Evolutionary conservation across 2,888 invertebrate species (phyloP), one percentile per base, ranked within the genome.

Genomic region (Meghimatium bilineatum): DNA sequence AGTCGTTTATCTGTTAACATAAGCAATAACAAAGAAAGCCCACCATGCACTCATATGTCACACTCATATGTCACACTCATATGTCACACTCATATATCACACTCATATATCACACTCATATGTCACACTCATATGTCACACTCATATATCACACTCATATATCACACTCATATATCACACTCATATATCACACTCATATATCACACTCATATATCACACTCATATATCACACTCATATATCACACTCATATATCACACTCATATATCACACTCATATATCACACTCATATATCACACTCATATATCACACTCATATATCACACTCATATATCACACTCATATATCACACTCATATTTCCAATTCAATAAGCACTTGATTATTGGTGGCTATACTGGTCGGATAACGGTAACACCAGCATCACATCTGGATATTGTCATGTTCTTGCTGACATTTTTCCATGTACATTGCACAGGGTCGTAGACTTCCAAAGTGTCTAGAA

Each of bases 341-440:
- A 63, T 63, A 17, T 63, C 12, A n/a, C 14, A 66, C 12, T n/a
- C 12, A 66, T 66, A 3, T 29, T 29, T 44, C n/a, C 38, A 44
- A 12, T 36, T 8, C 49, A 29, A n/a, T 23, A 56, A 56, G 17
- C 56, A 49, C 1, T 10, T 12, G 17, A 29, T 0, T 29, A 49
- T 29, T 26, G n/a, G n/a, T 44, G 1, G 5, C 34, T 76, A 84
- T 12, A 84, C 80, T 38, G 84, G 75, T 44, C 92, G 85, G 17
- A 92, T 91, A 10, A 93, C 92, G 36, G 92, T 89, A 20, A 93
- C 90, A 1, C 93, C 93, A 8, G 93, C 92, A 86, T 93, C 93
- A 89, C 93, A 93, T 71, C 93, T 87, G 23, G 92, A 92, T 44
- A 91, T 90, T 17, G 89, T 85, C 93, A 93, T 93, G 49, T 85